Base-by-base conservation (phyloP, 2,113 vertebrate genomes). In the Melanerpes formicivorus region DNA sequence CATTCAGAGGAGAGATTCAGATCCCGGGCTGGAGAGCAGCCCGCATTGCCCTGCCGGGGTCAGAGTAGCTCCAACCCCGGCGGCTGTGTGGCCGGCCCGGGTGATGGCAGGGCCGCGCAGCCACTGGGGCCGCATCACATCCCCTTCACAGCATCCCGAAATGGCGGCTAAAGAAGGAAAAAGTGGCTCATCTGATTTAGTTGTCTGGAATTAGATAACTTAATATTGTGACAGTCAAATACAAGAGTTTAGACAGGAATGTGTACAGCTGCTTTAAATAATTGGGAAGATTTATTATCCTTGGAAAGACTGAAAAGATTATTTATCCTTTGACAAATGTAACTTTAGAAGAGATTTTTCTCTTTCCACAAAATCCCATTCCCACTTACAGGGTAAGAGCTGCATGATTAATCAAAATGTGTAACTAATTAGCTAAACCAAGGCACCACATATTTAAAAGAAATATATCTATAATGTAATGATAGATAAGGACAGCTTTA, bases 41-140 rank as follows among this genome's bases (percentile, higher is more conserved):
- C 46, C 73, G 0, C 13, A 5, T 0, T 2, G 60, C 60, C 40
- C 48, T 17, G 32, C 7, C 13, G 1, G 14, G 17, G 9, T 1
- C 48, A 52, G 7, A 7, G 11, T 46, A 50, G 46, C 54, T 60
- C n/a, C 23, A 13, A 27, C 37, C 19, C 15, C 6, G 13, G 10
- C 2, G 7, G 3, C 71, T 18, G 63, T 2, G 26, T 4, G 21
- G 23, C 58, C 64, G 5, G 37, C 7, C 44, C 10, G 9, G 37
- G 19, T 10, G 10, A 6, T 2, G 15, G 4, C 30, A 12, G 34
- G 6, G 4, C 6, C 25, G 4, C 30, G 6, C 17, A 56, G 23
- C 46, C 32, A 9, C 12, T 5, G 1, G 4, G 5, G 5, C 42
- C 4, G 42, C 16, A 2, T 9, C 50, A 9, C 19, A 5, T 2